phyloP scores from a whole-genome alignment of 2,797 vertebrate species.

The Orientallactaga sibirica region DNA sequence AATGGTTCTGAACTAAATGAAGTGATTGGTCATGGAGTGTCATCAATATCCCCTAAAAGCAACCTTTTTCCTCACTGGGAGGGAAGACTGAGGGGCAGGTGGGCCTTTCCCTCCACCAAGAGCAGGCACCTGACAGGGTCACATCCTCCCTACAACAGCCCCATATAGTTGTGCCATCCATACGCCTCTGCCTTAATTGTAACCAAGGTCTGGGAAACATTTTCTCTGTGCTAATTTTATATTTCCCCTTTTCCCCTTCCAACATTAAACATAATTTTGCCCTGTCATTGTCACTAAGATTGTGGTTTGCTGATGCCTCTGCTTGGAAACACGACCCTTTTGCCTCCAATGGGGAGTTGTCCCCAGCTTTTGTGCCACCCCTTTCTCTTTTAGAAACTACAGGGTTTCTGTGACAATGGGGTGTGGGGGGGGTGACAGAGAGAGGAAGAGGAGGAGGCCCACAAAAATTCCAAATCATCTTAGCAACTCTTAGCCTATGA shows the following conservation, averaged over 20 bases:
- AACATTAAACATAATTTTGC: conserved; percentile 84
- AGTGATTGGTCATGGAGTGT: not conserved
- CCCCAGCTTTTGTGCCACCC: conserved; percentile 68
- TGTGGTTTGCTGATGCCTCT: conserved; percentile 85
- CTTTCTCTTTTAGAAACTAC: conserved; percentile 73
- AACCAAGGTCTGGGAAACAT: conserved; percentile 83
- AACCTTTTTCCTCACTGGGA: not conserved
- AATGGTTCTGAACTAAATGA: conserved; percentile 3
- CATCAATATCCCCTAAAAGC: not conserved
- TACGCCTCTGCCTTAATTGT: conserved; percentile 61
- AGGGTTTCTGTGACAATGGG: conserved; percentile 12
- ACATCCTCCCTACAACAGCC: accelerated
- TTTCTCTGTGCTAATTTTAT: conserved; percentile 81
- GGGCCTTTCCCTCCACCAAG: not conserved
- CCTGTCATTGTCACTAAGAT: conserved; percentile 84
- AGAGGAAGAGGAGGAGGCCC: not conserved
- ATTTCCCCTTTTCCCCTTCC: conserved; percentile 83
- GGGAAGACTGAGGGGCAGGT: not conserved
- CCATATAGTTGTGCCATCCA: not conserved
- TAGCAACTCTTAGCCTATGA: not conserved
- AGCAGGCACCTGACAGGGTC: accelerated
- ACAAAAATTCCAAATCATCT: not conserved
- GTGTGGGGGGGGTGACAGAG: not conserved
- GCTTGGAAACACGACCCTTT: conserved; percentile 78
- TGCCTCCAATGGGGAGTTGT: conserved; percentile 78